phyloP scores from a whole-genome alignment of 2,113 vertebrate genomes.

The Sturnira hondurensis region DNA sequence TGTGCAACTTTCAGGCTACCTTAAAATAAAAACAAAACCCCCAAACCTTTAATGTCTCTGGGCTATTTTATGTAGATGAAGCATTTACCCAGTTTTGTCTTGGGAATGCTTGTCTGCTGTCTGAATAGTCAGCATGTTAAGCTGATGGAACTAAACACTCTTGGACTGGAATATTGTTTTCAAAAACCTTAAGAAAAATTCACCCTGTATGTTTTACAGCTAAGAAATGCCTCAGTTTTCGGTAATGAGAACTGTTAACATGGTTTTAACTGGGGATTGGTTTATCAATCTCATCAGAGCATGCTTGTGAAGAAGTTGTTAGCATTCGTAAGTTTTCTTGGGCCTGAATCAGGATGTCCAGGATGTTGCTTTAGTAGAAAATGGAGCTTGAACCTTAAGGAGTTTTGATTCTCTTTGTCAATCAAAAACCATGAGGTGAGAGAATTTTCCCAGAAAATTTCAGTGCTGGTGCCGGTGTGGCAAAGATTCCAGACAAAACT shows the following conservation, averaged over 20 bases:
- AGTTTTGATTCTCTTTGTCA: background rate
- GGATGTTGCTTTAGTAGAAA: background rate
- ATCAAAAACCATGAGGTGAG: background rate
- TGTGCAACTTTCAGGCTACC: background rate
- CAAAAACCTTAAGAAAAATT: background rate
- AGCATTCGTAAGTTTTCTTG: background rate
- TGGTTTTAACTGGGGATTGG: background rate
- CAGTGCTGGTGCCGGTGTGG: background rate
- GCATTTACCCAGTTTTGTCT: background rate
- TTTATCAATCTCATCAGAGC: background rate
- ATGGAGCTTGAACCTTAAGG: slow-evolving; percentile 6
- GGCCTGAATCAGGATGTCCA: background rate
- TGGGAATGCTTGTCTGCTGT: background rate
- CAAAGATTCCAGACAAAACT: background rate
- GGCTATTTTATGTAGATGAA: background rate
- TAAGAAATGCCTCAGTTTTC: background rate
- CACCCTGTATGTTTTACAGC: background rate
- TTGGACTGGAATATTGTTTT: background rate
- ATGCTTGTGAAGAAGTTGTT: background rate
- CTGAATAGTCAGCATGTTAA: background rate
- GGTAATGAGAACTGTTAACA: background rate
- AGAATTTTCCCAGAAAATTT: background rate
- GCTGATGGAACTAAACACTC: background rate
- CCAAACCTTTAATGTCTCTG: background rate
- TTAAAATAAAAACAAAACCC: background rate